These are phyloP conservation scores for Semotilus atromaculatus DNA, from an alignment of 2,797 vertebrate genomes.

Conservation along the genomic window DNA sequence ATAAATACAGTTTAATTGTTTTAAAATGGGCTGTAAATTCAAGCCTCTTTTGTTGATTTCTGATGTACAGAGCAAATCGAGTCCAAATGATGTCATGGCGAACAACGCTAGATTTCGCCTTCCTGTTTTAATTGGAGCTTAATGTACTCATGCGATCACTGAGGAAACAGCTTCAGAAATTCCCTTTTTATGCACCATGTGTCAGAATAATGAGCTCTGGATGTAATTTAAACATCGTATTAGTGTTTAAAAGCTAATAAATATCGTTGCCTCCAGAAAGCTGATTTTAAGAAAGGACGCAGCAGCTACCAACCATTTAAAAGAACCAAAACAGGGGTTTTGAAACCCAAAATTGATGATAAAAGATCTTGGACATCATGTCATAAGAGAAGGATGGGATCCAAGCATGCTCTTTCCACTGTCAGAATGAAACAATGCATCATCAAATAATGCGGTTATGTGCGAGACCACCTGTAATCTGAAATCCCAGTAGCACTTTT, in stretches of 20 bases:
- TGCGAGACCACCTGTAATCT: constrained; percentile 38
- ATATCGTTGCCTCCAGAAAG: constrained; percentile 28
- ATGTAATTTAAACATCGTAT: constrained; percentile 42
- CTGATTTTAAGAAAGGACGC: background rate
- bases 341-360: background rate
- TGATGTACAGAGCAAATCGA: constrained; percentile 35
- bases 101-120: constrained; percentile 19
- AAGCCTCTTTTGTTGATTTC: constrained; percentile 51
- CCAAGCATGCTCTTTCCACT: background rate
- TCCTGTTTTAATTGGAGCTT: constrained; percentile 53
- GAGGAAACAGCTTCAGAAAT: constrained; percentile 44
- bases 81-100: constrained; percentile 41
- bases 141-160: constrained; percentile 35
- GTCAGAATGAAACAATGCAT: constrained; percentile 35
- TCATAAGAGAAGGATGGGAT: constrained; percentile 1
- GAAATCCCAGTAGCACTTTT: constrained; percentile 28
- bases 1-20: constrained; percentile 61
- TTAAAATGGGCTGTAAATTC: constrained; percentile 61
- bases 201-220: constrained; percentile 52
- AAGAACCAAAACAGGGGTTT: background rate
- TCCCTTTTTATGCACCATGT: constrained; percentile 35
- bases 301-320: background rate
- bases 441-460: constrained; percentile 18
- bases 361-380: background rate
- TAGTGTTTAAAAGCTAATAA: constrained; percentile 41